phyloP scores from a whole-genome alignment of 2,888 invertebrate species.

The Dendrolimus pini region DNA sequence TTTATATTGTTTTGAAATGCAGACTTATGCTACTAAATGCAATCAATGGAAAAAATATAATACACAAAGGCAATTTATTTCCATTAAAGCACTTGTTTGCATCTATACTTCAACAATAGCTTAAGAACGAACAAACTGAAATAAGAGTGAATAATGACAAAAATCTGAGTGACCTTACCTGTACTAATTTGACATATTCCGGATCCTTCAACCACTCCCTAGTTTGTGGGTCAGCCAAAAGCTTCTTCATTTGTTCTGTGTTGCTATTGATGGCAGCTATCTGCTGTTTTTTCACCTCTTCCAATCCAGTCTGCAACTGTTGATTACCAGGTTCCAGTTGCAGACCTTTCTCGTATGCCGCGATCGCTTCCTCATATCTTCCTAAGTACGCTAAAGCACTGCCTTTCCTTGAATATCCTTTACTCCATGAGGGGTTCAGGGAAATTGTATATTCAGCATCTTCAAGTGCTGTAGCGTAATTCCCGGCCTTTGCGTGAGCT shows the following conservation, averaged over 20 bases:
- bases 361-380: constrained; percentile 83
- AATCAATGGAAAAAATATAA: too few relatives aligned
- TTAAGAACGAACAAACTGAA: too few relatives aligned
- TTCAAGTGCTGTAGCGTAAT: constrained; percentile 84
- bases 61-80: too few relatives aligned
- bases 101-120: too few relatives aligned
- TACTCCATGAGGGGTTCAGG: constrained; percentile 90
- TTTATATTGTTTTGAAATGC: too few relatives aligned
- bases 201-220: constrained; percentile 84
- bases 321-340: constrained; percentile 83
- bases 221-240: constrained; percentile 82
- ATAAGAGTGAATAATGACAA: too few relatives aligned
- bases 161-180: constrained; percentile 35
- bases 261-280: constrained; percentile 29
- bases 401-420: constrained; percentile 93
- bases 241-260: constrained; percentile 71
- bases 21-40: too few relatives aligned
- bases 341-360: constrained; percentile 83
- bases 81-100: too few relatives aligned
- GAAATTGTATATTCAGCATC: constrained; percentile 91
- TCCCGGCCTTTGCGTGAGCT: constrained; percentile 88
- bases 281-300: constrained; percentile 73
- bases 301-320: constrained; percentile 81
- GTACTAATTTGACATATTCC: constrained; percentile 79
- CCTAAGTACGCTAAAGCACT: constrained; percentile 88